Base-by-base conservation (phyloP, 2,888 invertebrate species). In the Phania funesta region DNA sequence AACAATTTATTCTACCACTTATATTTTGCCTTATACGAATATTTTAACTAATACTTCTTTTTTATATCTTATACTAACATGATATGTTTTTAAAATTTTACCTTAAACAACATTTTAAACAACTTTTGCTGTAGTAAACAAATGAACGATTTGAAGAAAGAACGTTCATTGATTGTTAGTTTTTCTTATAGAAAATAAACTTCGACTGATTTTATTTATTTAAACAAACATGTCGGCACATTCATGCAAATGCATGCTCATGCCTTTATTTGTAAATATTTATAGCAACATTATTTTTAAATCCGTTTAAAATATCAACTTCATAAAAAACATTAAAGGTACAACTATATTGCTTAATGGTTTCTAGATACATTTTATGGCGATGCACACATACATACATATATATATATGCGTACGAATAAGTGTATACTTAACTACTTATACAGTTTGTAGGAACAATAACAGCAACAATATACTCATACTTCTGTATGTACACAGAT, bases 341-440 rank as follows among this genome's bases (percentile, higher is more conserved):
- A 65, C 35, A 24, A 56, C 11, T 41, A 8, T 52, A 44, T 32
- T 20, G 41, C 44, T 22, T 22, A 73, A 73, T 41, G 62, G 50
- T 41, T 71, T 50, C 11, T 56, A 44, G 41, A 68, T 68, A 70
- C 46, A 56, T 54, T 56, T 4, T 48, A 35, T 9, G 29, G 18
- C 1, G n/a, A n/a, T 24, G 18, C 18, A 46, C 1, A 38, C 8
- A 68, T 3, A 68, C 24, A 9, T 13, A 48, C 13, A 60, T 16
- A 26, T 13, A 13, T 48, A 38, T 74, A 26, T 29, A 41, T 24
- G 16, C 13, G 22, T 24, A 11, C 18, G 16, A 8, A 24, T n/a
- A 32, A 46, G 58, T 52, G n/a, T 41, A 60, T 38, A 79, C 29
- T 46, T 70, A 65, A 29, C 44, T 50, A 52, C 56, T 65, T 58